A percentile compares a stretch with the other conserved stretches of the same genome.
phyloP scores from a whole-genome alignment of 2,797 vertebrate genomes.

The Tragelaphus eurycerus region DNA sequence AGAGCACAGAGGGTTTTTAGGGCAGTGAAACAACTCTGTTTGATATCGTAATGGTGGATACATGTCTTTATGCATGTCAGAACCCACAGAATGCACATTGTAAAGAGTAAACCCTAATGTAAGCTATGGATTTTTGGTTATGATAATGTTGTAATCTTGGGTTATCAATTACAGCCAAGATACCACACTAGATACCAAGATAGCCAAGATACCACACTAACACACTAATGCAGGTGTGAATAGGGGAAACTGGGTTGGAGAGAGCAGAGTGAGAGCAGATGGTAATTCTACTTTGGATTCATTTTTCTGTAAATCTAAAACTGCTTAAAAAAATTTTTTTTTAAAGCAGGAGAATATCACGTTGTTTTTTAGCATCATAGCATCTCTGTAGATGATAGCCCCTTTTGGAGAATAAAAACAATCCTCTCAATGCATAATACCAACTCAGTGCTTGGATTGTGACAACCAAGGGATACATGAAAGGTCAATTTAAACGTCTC shows the following conservation, averaged over 20 bases:
- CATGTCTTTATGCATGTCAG: background rate
- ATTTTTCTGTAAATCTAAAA: background rate
- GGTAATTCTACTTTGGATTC: background rate
- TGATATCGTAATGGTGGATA: background rate
- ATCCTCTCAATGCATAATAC: conserved; percentile 41
- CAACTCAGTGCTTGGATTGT: conserved; percentile 39
- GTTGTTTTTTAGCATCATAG: background rate
- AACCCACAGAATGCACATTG: background rate
- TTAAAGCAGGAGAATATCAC: background rate
- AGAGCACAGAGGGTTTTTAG: background rate
- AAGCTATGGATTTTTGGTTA: background rate
- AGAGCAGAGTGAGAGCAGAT: background rate
- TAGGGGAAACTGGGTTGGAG: background rate
- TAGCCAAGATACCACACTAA: background rate
- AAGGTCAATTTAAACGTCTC: conserved; percentile 69
- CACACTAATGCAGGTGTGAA: background rate
- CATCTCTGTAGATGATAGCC: background rate
- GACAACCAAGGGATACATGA: conserved; percentile 61
- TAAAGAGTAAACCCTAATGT: background rate
- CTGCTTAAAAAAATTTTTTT: background rate
- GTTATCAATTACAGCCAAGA: background rate
- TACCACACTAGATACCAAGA: background rate
- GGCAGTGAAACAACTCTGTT: background rate
- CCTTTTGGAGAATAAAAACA: background rate
- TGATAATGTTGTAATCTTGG: background rate